phyloP scores from a whole-genome alignment of 2,113 vertebrate genomes.

The Pterocles gutturalis region DNA sequence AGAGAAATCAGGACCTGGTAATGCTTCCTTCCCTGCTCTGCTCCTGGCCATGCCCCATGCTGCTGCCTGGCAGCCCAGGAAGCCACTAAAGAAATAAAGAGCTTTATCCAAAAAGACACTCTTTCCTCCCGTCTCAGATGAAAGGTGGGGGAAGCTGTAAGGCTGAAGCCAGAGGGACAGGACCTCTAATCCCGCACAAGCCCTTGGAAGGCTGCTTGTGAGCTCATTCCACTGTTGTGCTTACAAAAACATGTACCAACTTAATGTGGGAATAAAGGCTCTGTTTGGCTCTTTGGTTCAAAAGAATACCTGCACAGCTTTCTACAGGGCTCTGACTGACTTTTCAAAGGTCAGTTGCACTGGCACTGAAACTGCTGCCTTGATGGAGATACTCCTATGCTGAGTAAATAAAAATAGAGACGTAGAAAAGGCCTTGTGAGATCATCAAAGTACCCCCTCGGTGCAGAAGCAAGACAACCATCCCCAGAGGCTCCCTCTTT shows the following conservation, averaged over 20 bases:
- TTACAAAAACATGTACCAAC: not conserved
- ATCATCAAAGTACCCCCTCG: rapidly evolving
- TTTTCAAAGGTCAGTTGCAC: not conserved
- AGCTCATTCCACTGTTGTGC: not conserved
- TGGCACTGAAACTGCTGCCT: not conserved
- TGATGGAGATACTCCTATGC: not conserved
- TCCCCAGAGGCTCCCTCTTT: not conserved
- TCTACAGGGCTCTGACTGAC: not conserved
- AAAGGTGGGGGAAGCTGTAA: not conserved
- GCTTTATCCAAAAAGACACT: not conserved
- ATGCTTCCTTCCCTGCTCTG: not conserved
- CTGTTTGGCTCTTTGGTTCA: not conserved
- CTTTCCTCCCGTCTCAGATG: not conserved
- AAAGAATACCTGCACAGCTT: not conserved
- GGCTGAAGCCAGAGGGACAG: not conserved
- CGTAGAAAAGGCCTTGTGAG: not conserved
- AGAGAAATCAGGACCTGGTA: not conserved
- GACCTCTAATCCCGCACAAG: not conserved
- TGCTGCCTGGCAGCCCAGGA: not conserved
- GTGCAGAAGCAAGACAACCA: not conserved
- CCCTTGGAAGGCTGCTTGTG: not conserved
- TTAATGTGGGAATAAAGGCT: not conserved
- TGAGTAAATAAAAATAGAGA: not conserved
- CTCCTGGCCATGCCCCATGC: not conserved
- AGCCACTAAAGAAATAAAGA: not conserved